Percentiles rank a stretch among this genome's conserved stretches.
phyloP scores from a whole-genome alignment of 2,797 vertebrate genomes.

The Acanthurus lineatus region DNA sequence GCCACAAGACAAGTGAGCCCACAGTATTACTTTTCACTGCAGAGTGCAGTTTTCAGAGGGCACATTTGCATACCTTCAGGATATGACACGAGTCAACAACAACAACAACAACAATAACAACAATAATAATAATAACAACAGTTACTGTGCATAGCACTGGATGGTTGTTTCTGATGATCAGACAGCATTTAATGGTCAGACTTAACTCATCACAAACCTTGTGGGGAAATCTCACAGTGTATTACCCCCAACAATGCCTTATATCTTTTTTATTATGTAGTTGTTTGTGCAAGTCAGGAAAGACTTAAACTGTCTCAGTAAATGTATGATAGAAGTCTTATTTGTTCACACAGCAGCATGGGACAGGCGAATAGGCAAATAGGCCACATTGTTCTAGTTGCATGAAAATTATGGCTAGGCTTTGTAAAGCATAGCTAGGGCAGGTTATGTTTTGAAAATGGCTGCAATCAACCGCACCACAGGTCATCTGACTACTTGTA shows the following conservation, averaged over 20 bases:
- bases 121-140: constrained; percentile 6
- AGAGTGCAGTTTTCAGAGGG: constrained; percentile 47
- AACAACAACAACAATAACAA: constrained; percentile 55
- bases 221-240: no score
- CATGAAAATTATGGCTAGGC: no score
- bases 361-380: background rate
- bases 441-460: background rate
- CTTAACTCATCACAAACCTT: no score
- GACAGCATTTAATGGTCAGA: no score
- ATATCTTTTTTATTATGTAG: background rate
- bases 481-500: background rate
- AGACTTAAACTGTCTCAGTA: background rate
- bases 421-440: background rate
- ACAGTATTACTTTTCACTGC: constrained; percentile 71
- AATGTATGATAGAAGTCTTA: background rate
- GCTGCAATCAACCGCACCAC: background rate
- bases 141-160: no score
- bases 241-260: background rate
- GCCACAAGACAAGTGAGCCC: constrained; percentile 78
- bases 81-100: constrained; percentile 14
- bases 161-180: no score
- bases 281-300: background rate
- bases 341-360: background rate
- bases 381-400: background rate
- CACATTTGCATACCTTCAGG: constrained; percentile 69